Evolutionary conservation across 2,113 vertebrate genomes (phyloP).

Genomic region (Crotophaga sulcirostris): DNA sequence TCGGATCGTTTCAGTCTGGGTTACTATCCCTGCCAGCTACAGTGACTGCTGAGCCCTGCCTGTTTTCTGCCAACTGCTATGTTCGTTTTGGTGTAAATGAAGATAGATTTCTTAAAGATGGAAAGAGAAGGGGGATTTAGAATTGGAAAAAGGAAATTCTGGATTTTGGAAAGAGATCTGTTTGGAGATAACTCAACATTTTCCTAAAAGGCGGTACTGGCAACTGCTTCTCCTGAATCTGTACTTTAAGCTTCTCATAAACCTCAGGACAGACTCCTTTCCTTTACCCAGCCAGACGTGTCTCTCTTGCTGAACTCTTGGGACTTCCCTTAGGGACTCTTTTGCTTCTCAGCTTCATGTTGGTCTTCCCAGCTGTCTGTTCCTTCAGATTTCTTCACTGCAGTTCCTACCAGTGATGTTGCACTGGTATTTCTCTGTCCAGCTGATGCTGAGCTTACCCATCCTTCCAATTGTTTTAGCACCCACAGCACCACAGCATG

Average conservation of each 20-base stretch:
- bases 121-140: not conserved
- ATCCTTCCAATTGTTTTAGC: not conserved
- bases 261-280: not conserved
- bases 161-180: not conserved
- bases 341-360: not conserved
- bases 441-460: not conserved
- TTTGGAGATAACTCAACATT: not conserved
- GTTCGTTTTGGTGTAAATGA: not conserved
- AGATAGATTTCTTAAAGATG: not conserved
- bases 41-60: not conserved
- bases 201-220: not conserved
- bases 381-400: not conserved
- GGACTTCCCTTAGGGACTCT: not conserved
- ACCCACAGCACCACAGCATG: accelerated
- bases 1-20: not conserved
- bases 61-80: not conserved
- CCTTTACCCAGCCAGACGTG: not conserved
- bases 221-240: not conserved
- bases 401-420: not conserved
- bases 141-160: not conserved
- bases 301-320: not conserved
- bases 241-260: not conserved
- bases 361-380: not conserved
- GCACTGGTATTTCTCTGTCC: not conserved
- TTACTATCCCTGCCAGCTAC: not conserved